A percentile compares a stretch with the other conserved stretches of the same genome.
Conservation (phyloP, 1,140 invertebrate genomes). For the Manduca sexta region DNA sequence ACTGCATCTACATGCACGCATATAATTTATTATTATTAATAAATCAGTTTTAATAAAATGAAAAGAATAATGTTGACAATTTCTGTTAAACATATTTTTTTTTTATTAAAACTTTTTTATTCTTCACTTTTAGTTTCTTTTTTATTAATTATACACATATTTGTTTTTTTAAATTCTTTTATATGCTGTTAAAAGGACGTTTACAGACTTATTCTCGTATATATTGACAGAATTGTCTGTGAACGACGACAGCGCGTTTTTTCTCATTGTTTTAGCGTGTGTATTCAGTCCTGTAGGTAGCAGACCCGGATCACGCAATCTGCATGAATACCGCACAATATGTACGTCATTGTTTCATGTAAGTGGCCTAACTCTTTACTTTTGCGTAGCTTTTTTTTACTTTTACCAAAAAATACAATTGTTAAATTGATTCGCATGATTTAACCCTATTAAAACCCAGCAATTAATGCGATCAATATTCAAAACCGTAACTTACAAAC, state of each 20-base stretch:
- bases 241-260: slow-evolving; percentile 16
- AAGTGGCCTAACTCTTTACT: slow-evolving; percentile 19
- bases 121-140: neutral
- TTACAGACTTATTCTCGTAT: slow-evolving; percentile 6
- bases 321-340: slow-evolving; percentile 55
- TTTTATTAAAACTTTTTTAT: slow-evolving; percentile 1
- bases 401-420: neutral
- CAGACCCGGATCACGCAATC: slow-evolving; percentile 40
- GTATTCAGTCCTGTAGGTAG: slow-evolving; percentile 57
- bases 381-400: slow-evolving; percentile 3
- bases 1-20: slow-evolving; percentile 46
- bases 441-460: too few relatives aligned
- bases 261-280: slow-evolving; percentile 52
- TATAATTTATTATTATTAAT: neutral
- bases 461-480: too few relatives aligned
- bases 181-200: neutral
- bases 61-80: neutral
- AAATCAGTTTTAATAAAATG: neutral
- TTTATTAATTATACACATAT: neutral
- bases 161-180: neutral
- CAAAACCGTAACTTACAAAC: too few relatives aligned
- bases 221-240: slow-evolving; percentile 6
- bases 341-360: slow-evolving; percentile 44
- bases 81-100: neutral
- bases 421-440: neutral